Base-by-base conservation (phyloP, 1,140 invertebrate genomes). In the Drosophila sulfurigaster region DNA sequence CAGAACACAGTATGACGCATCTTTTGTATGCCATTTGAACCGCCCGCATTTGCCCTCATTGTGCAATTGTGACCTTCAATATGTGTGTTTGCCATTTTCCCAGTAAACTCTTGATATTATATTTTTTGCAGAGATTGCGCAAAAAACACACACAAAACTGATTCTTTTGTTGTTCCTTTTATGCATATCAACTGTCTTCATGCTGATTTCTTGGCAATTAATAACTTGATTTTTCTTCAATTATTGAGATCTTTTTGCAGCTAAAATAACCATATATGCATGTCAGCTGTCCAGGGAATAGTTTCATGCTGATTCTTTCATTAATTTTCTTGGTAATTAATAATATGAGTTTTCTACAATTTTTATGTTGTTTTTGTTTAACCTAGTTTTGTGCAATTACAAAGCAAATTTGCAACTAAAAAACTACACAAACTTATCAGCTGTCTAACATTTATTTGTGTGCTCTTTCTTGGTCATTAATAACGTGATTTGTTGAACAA, bases 11-110 rank as follows among this genome's bases (percentile, higher is more conserved):
- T 15, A 46, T 59, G 57, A 59, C 57, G 20, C 57, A 59, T 30
- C 30, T 25, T 25, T 25, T 25, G 4, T 3, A 25, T 59, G 57
- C 20, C 15, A 46, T 46, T 30, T 59, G 20, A 59, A 41, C 54
- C 10, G 10, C 54, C 54, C 54, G 35, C 35, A 57, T 57, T 57
- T 57, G 54, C 54, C 54, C 35, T 5, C 54, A 57, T 57, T 57
- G 20, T 57, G 15, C 54, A 32, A 35, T 15, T 30, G 30, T 57
- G 54, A 38, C 54, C 54, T 57, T 57, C 54, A 20, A 41, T 38
- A n/a, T 38, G 16, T 13, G 28, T 35, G 30, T 43, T 43, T 43
- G 51, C 13, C 5, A 28, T 25, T 49, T 49, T 49, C 48, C 48
- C 51, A 35, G 15, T 2, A 57, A 57, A 20, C 16, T 20, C 30